phyloP scores from a whole-genome alignment of 2,113 vertebrate species.

The Nothocercus nigrocapillus region DNA sequence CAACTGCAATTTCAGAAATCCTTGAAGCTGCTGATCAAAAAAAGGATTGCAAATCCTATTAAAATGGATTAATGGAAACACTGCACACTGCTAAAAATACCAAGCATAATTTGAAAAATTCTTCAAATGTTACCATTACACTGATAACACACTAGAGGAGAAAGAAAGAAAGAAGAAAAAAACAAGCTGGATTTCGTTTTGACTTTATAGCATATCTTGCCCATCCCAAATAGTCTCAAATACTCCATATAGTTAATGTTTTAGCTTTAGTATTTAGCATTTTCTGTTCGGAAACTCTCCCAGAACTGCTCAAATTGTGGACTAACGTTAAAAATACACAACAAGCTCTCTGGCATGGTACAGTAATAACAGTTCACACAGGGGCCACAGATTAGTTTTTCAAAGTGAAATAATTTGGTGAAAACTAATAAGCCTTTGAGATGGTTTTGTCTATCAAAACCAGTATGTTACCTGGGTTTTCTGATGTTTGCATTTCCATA shows the following conservation, averaged over 20 bases:
- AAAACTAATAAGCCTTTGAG: background rate
- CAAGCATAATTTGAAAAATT: constrained; percentile 14
- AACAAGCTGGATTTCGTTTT: background rate
- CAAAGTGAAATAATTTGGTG: background rate
- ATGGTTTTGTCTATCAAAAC: background rate
- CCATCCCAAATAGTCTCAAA: background rate
- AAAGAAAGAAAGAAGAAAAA: background rate
- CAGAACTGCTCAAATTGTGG: background rate
- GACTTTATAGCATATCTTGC: background rate
- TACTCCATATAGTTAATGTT: background rate
- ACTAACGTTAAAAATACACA: background rate
- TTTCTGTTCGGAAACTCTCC: constrained; percentile 34
- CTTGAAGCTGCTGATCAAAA: constrained; percentile 56
- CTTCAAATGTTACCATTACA: constrained; percentile 6
- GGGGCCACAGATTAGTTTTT: background rate
- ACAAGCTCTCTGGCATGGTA: background rate
- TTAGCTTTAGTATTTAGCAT: background rate
- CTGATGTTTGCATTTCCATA: background rate
- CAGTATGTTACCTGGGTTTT: no score
- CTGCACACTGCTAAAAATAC: constrained; percentile 22
- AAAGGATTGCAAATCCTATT: constrained; percentile 55
- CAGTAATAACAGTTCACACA: background rate
- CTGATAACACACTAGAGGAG: background rate
- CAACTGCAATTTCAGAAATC: constrained; percentile 25
- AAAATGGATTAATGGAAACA: constrained; percentile 55